Percentiles rank a stretch among this genome's conserved stretches.
Conservation (phyloP, 1,140 invertebrate species). For the Cecropterus lyciades region DNA sequence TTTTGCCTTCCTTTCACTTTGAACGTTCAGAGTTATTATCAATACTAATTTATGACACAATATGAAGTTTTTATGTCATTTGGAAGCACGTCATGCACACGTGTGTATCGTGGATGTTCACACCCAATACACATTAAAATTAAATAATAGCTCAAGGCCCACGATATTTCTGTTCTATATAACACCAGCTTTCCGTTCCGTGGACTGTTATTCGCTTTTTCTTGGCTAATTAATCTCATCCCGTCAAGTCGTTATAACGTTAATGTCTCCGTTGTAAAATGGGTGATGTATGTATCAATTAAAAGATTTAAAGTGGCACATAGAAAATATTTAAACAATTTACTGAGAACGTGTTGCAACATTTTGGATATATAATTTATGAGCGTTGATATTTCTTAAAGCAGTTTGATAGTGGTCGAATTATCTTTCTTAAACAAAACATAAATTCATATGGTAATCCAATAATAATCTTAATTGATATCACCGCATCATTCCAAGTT, state of each 20-base stretch:
- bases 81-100: conserved; percentile 28
- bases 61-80: no score
- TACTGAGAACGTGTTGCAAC: background rate
- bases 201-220: conserved; percentile 37
- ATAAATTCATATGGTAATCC: background rate
- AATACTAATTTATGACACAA: no score
- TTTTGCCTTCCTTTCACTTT: no score
- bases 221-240: conserved; percentile 40
- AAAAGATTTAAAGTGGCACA: background rate
- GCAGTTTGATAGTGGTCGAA: no score
- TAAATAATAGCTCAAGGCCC: conserved; percentile 74
- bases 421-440: background rate
- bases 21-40: no score
- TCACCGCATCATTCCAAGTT: conserved; percentile 9
- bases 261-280: conserved; percentile 13
- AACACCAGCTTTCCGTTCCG: conserved; percentile 43
- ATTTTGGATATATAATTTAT: no score
- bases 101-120: conserved; percentile 44
- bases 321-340: background rate
- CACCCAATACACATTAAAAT: conserved; percentile 74
- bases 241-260: conserved; percentile 34
- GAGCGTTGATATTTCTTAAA: no score
- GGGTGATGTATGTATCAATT: background rate
- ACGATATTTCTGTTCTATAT: conserved; percentile 69
- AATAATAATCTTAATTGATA: conserved; percentile 14